Conservation (phyloP, 2,797 vertebrate genomes). For the Artibeus lituratus region DNA sequence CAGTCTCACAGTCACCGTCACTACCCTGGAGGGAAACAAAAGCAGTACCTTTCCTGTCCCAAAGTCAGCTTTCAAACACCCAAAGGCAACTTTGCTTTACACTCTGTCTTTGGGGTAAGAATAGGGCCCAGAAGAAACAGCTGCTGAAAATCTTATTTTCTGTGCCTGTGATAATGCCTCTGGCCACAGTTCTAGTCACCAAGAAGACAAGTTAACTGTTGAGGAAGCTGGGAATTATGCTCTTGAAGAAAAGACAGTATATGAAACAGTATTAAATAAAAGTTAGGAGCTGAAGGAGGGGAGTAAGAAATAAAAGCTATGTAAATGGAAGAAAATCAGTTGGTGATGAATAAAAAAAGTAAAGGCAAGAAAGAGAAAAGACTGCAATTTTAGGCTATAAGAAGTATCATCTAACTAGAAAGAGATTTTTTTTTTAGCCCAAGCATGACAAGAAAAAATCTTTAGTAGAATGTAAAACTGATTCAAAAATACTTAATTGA, state of each 20-base stretch:
- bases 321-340: slow-evolving; percentile 12
- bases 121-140: background rate
- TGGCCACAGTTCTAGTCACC: background rate
- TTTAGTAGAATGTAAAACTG: background rate
- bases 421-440: background rate
- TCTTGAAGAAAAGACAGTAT: slow-evolving; percentile 21
- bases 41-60: background rate
- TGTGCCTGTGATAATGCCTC: background rate
- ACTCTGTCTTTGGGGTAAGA: background rate
- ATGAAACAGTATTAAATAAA: slow-evolving; percentile 49
- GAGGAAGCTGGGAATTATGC: background rate
- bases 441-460: background rate
- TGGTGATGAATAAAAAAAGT: background rate
- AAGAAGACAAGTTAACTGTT: background rate
- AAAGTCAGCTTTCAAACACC: background rate
- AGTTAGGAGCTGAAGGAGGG: background rate
- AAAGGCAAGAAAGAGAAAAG: slow-evolving; percentile 4
- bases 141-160: background rate
- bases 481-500: slow-evolving; percentile 3
- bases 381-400: background rate
- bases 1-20: background rate
- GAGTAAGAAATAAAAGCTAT: slow-evolving; percentile 14
- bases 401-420: background rate
- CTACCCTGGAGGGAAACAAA: background rate
- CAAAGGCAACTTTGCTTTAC: slow-evolving; percentile 5